Evolutionary conservation across 2,888 invertebrate species (phyloP).

Genomic region (Biston stratarius): DNA sequence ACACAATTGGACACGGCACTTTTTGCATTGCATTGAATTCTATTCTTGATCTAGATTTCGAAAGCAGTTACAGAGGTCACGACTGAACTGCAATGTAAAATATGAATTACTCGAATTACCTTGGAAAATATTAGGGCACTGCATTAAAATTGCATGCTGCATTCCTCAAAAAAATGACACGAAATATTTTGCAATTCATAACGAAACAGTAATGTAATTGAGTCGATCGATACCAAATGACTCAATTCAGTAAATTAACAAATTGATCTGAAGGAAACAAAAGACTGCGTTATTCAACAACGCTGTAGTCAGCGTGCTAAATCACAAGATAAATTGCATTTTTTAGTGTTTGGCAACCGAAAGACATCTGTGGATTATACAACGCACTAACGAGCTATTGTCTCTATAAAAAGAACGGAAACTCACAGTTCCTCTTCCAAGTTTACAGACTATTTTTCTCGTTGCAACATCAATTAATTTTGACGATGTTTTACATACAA

Average conservation of each 20-base stretch:
- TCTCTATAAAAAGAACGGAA: constrained; percentile 57
- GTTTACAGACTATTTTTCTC: constrained; percentile 55
- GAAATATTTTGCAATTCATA: constrained; percentile 19
- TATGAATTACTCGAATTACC: constrained; percentile 38
- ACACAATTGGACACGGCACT: constrained; percentile 42
- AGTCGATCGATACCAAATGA: constrained; percentile 20
- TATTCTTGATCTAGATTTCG: constrained; percentile 51
- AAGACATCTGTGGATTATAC: constrained; percentile 51
- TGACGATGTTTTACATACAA: constrained; percentile 35
- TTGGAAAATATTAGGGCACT: constrained; percentile 27
- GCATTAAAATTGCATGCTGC: constrained; percentile 16
- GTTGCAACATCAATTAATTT: constrained; percentile 52
- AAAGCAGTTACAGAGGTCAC: constrained; percentile 53
- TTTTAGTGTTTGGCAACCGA: constrained; percentile 50
- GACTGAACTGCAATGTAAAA: constrained; percentile 25
- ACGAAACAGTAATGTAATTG: constrained; percentile 8
- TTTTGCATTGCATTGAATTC: constrained; percentile 39
- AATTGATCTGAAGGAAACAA: constrained; percentile 34
- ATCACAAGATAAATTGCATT: constrained; percentile 54
- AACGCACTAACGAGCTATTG: constrained; percentile 61
- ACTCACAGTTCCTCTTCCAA: constrained; percentile 69
- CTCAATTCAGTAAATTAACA: constrained; percentile 21
- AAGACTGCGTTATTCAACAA: constrained; percentile 32
- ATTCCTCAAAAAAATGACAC: constrained; percentile 17
- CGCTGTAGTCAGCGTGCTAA: constrained; percentile 46